Evolutionary conservation across 2,797 vertebrate species (phyloP), one percentile per base, ranked within the genome.

Genomic region (Corythornis leucogaster): DNA sequence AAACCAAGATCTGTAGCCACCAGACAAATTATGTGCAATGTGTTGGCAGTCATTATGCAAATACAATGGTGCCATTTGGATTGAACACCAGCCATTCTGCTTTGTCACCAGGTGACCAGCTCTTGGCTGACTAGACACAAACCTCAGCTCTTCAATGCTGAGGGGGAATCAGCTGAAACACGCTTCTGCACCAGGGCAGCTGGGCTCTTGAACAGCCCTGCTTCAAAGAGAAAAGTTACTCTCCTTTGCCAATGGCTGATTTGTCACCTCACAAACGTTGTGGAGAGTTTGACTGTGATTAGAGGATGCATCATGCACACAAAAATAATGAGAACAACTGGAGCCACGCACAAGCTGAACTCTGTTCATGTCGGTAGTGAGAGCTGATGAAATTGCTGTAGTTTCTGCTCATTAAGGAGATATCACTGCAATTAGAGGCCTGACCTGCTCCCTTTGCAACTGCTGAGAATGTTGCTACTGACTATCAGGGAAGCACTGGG

Each of bases 351-450:
- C 74, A 59, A 73, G 28, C 42, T 84, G 88, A 92, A 75, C 83
- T 88, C 81, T 76, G 63, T 11, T 61, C 67, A 5, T 12, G 15
- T n/a, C 58, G 68, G 38, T 3, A 64, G 48, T 33, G 59, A 74
- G 83, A 84, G 88, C 59, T 63, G 70, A 91, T 42, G 58, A 85
- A 77, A 68, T 24, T 55, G 57, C 51, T 76, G 42, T 35, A 40
- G 64, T 33, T 91, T 67, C 78, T 84, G 88, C 86, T 92, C 93
- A 58, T 93, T 90, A 91, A 88, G 78, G 85, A 94, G 53, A 51
- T 45, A 19, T 6, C n/a, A 50, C 63, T 74, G 70, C 88, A 84
- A 84, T 79, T 86, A 88, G 35, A 19, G n/a, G 43, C 53, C 55
- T 74, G 89, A 85, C 71, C 89, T 64, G 31, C 63, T 74, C 53